These are phyloP conservation scores for Prinia subflava DNA, from an alignment of 2,113 vertebrate genomes.

Conservation along the genomic window DNA sequence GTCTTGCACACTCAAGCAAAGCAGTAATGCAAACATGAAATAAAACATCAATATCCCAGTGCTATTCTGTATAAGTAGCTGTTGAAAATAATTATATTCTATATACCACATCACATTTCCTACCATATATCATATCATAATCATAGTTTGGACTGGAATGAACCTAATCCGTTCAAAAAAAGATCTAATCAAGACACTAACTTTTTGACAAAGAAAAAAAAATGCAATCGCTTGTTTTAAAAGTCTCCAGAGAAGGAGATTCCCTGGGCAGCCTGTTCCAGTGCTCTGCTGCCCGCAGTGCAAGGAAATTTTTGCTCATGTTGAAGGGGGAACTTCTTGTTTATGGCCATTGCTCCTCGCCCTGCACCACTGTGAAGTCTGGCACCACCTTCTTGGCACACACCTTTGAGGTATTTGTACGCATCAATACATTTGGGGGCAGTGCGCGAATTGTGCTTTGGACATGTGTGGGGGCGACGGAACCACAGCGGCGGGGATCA, in stretches of 20 bases:
- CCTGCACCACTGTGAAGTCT: background rate
- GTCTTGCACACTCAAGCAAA: background rate
- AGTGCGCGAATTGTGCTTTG: no score
- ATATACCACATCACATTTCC: background rate
- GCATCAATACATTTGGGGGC: rapidly evolving
- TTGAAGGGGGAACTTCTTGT: background rate
- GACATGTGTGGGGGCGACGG: rapidly evolving
- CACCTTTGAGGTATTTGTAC: rapidly evolving
- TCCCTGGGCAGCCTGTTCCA: background rate
- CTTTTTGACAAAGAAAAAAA: background rate
- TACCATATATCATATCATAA: background rate
- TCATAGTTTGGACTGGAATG: background rate
- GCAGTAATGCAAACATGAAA: background rate
- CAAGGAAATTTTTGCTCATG: background rate
- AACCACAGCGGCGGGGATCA: rapidly evolving
- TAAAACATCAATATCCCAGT: background rate
- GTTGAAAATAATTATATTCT: background rate
- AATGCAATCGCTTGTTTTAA: background rate
- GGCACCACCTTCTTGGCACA: background rate
- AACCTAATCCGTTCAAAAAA: background rate
- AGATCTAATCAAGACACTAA: background rate
- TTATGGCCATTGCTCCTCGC: background rate
- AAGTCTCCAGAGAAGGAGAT: background rate
- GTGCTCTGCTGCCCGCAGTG: no score
- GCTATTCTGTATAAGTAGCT: background rate